These are phyloP conservation scores for Gracilinanus agilis DNA, from an alignment of 2,113 vertebrate species.

Conservation along the genomic window DNA sequence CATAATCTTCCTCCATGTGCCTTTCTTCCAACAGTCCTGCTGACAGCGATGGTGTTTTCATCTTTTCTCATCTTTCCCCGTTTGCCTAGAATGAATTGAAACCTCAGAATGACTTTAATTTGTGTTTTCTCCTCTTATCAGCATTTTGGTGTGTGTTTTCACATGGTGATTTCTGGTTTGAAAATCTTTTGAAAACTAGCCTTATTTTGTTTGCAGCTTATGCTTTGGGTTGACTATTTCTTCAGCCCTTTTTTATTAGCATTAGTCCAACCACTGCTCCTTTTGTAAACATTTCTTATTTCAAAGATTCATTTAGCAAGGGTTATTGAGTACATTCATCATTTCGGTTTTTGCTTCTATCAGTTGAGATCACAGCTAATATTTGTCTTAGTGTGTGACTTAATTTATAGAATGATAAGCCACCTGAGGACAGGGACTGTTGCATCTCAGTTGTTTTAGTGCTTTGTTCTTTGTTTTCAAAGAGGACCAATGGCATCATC, in stretches of 20 bases:
- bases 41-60: not conserved
- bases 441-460: no score
- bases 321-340: not conserved
- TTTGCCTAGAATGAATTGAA: not conserved
- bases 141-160: not conserved
- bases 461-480: no score
- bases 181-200: not conserved
- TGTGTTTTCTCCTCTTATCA: not conserved
- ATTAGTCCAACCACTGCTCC: not conserved
- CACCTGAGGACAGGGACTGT: not conserved
- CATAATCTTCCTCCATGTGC: not conserved
- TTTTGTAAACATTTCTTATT: not conserved
- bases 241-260: not conserved
- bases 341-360: not conserved
- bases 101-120: not conserved
- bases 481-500: no score
- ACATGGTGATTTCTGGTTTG: not conserved
- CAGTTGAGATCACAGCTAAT: not conserved
- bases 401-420: not conserved
- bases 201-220: not conserved
- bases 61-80: not conserved
- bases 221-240: not conserved
- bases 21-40: not conserved
- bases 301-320: not conserved
- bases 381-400: not conserved